A percentile compares a stretch with the other conserved stretches of the same genome.
These are phyloP conservation scores for Mareca penelope DNA, from an alignment of 2,797 vertebrate species.

Conservation along the genomic window DNA sequence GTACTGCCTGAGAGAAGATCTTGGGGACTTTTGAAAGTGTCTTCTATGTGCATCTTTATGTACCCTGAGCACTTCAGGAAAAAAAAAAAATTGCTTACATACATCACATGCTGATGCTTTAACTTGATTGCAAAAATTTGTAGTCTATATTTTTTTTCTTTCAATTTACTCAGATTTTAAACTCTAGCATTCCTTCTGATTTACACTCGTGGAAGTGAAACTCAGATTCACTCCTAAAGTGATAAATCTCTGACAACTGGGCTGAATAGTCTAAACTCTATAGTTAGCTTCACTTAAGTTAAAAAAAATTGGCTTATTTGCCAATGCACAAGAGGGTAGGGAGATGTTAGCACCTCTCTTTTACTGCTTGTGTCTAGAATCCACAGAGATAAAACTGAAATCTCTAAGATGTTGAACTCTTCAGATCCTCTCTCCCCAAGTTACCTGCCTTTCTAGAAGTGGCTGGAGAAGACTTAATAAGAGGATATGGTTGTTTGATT, in stretches of 20 bases:
- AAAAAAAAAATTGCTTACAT: background rate
- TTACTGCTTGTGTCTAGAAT: background rate
- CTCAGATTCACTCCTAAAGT: background rate
- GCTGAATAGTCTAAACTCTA: background rate
- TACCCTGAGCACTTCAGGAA: background rate
- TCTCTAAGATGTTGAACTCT: background rate
- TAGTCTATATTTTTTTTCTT: background rate
- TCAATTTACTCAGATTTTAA: background rate
- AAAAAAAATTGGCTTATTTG: background rate
- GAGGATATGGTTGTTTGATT: background rate
- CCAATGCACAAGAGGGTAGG: background rate
- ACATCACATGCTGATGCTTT: background rate
- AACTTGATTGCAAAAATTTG: background rate
- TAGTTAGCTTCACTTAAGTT: too few species aligned
- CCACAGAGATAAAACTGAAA: background rate
- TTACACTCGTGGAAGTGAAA: background rate
- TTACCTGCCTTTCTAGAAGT: background rate
- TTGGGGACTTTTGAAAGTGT: background rate
- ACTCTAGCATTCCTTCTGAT: background rate
- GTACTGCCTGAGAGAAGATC: rapidly evolving
- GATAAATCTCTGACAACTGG: background rate
- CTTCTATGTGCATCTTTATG: background rate
- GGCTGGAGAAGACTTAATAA: background rate
- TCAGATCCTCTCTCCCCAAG: background rate
- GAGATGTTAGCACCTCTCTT: background rate